Conservation (phyloP, 1,140 invertebrate species). For the Chlorops oryzae region DNA sequence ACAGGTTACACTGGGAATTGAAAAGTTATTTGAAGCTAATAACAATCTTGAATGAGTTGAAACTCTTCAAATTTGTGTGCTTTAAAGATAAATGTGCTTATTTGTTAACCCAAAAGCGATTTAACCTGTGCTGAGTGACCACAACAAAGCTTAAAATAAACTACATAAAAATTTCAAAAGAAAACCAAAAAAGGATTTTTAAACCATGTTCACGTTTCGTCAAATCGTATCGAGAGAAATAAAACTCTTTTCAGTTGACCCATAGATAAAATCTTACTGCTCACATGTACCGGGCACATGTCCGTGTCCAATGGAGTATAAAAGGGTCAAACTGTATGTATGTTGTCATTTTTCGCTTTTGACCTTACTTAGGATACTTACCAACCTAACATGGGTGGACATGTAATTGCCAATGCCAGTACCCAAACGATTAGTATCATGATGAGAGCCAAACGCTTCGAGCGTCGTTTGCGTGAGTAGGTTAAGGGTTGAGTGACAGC, state of each 20-base stretch:
- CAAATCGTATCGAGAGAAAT: neutral
- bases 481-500: conserved; percentile 78
- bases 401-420: conserved; percentile 71
- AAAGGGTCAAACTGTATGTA: too few relatives aligned
- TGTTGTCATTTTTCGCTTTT: too few relatives aligned
- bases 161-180: neutral
- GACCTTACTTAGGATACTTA: conserved; percentile 46
- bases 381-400: conserved; percentile 77
- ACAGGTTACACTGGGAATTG: too few relatives aligned
- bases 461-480: conserved; percentile 69
- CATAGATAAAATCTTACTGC: neutral
- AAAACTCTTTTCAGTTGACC: neutral
- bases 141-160: conserved; percentile 18
- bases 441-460: conserved; percentile 67
- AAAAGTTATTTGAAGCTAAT: too few relatives aligned
- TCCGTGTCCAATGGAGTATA: too few relatives aligned
- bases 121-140: conserved; percentile 60
- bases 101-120: too few relatives aligned
- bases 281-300: too few relatives aligned
- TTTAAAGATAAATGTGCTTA: too few relatives aligned
- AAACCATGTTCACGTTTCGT: neutral
- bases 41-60: too few relatives aligned
- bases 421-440: conserved; percentile 82
- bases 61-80: too few relatives aligned
- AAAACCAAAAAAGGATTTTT: neutral